Base-by-base conservation (phyloP, 2,113 vertebrate species). In the Neodontobutis hainanensis region DNA sequence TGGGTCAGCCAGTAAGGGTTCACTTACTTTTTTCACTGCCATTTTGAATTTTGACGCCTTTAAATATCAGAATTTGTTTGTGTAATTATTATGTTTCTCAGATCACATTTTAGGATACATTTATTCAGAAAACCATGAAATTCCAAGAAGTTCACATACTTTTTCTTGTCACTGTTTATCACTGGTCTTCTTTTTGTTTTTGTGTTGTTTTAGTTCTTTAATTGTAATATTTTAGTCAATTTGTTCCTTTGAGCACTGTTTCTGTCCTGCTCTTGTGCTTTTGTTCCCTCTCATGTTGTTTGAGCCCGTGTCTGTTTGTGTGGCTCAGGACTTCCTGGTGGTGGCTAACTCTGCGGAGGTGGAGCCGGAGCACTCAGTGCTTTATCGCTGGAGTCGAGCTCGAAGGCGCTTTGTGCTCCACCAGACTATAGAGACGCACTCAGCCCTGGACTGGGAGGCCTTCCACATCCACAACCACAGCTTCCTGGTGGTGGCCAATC, bases 401-500 rank as follows among this genome's bases (percentile, higher is more conserved):
- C 93, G 91, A 50, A 88, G 78, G 34, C 92, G 89, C 44, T 99
- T 99, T 65, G 0, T 93, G 1, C 73, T 52, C 0, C 94, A 96
- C 84, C 97, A 99, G 90, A 90, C 88, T 27, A 88, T 99, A 44
- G 48, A 78, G 80, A 99, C 97, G 0, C 93, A 96, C 86, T 89
- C 94, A 0, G 97, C 97, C 35, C 90, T 95, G 15, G 96, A 99
- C 89, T 98, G 96, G 97, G 97, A 99, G 85, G 94, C 95, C 8
- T 99, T 99, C 44, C 79, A 75, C 67, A 94, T 99, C 51, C 88
- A 94, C 4, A 94, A 94, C 52, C 92, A 95, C 78, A 88, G 93
- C 79, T 99, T 96, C 85, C 92, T 99, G 4, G 96, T 92, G 0
- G 97, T 99, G 69, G 97, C 97, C 87, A 99, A 99, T 93, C 97